Evolutionary conservation across 2,888 invertebrate genomes (phyloP), one percentile per base, ranked within the genome.

Genomic region (Oxycera nigricornis): DNA sequence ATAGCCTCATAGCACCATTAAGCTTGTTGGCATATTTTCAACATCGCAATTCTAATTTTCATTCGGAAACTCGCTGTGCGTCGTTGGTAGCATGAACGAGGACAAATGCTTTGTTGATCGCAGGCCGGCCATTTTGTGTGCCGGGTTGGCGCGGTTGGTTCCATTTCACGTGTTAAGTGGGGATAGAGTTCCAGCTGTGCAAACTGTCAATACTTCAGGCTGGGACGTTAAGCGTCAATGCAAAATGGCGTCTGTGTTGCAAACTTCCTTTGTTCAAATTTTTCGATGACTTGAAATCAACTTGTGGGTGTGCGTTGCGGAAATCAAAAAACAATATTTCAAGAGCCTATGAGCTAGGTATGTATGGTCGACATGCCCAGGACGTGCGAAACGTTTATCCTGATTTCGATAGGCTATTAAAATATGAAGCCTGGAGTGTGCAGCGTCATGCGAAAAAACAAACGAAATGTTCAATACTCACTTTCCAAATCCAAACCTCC

Each of bases 401-500:
- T 35, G 6, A 7, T 35, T 35, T 35, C 7, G 35, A 7, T 39
- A 22, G 65, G 41, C 65, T 41, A 20, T 41, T 39, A 35, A 65
- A 65, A 65, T 41, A 39, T 65, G 11, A 22, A 41, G 24, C 11
- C 65, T 41, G 30, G 41, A 65, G 17, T 41, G 65, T 65, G 65
- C 65, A 39, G 59, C 59, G n/a, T 22, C 65, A 52, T 70, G 50
- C 46, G 41, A 59, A 14, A 55, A 55, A 55, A 55, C 55, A 24
- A 55, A 55, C 55, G 4, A 73, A 55, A 14, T 50, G 30, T 62
- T 39, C 59, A 35, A 24, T 72, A 80, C 82, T 81, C 77, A 86
- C 86, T 81, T 79, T 86, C 86, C 76, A 86, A 78, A 74, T 86
- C 85, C 72, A 86, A 78, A 65, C 82, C 84, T 74, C 84, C 84